These are phyloP conservation scores for Stigmatopora nigra DNA, from an alignment of 2,113 vertebrate genomes.

Conservation along the genomic window DNA sequence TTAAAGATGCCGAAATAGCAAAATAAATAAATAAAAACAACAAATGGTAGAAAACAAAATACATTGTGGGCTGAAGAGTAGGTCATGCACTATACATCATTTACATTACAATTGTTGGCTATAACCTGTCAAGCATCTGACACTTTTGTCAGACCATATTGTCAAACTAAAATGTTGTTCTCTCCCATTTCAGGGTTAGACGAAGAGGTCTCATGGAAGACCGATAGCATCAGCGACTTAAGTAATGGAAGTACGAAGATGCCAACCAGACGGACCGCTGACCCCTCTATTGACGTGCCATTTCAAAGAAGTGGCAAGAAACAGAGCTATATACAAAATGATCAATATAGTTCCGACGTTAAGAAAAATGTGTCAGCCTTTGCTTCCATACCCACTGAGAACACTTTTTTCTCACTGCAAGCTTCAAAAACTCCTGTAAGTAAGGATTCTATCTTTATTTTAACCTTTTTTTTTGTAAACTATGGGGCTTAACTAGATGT, in stretches of 20 bases:
- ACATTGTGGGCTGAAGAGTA: too few species aligned
- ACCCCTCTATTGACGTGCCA: slow-evolving; percentile 13
- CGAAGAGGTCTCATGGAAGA: slow-evolving; percentile 55
- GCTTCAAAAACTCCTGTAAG: slow-evolving; percentile 30
- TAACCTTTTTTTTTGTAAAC: neutral
- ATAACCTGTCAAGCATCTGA: neutral
- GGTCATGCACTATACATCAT: too few species aligned
- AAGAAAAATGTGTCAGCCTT: slow-evolving; percentile 16
- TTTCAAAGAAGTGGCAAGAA: slow-evolving; percentile 49
- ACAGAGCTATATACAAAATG: slow-evolving; percentile 13
- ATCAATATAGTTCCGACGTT: slow-evolving; percentile 3
- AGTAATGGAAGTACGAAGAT: slow-evolving; percentile 55
- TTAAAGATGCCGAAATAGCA: too few species aligned
- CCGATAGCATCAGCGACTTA: slow-evolving; percentile 33
- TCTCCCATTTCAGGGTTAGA: slow-evolving; percentile 50
- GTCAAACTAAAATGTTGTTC: neutral
- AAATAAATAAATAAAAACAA: too few species aligned
- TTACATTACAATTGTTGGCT: too few species aligned
- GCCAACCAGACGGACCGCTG: slow-evolving; percentile 29
- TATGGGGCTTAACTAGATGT: neutral
- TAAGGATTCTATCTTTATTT: slow-evolving; percentile 16
- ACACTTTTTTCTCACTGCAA: slow-evolving; percentile 1
- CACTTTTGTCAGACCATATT: neutral
- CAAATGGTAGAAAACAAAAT: too few species aligned
- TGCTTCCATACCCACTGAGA: slow-evolving; percentile 12